Evolutionary conservation across 1,140 invertebrate species (phyloP).

Genomic region (Hetaerina americana): DNA sequence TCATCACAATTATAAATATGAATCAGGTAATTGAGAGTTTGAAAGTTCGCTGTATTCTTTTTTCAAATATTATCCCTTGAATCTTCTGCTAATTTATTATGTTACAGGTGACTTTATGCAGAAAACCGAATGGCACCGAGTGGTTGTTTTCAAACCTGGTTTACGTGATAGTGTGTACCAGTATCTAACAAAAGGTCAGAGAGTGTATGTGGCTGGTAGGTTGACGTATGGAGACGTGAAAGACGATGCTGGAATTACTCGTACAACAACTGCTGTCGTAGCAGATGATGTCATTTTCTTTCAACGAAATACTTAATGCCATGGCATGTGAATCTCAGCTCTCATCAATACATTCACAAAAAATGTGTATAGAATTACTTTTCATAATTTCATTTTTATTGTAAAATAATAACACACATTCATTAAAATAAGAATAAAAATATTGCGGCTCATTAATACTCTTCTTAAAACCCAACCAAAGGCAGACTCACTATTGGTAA

Average conservation of each 20-base stretch:
- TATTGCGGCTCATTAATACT: too few species aligned
- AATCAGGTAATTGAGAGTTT: conserved; percentile 26
- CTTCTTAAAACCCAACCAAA: too few species aligned
- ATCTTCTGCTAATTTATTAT: neutral
- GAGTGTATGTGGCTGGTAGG: conserved; percentile 68
- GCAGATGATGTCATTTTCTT: conserved; percentile 83
- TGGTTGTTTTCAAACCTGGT: conserved; percentile 74
- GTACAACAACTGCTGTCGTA: conserved; percentile 60
- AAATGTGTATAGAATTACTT: too few species aligned
- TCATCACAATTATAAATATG: conserved; percentile 62
- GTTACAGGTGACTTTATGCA: conserved; percentile 57
- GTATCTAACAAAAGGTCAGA: conserved; percentile 73
- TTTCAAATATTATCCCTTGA: too few species aligned
- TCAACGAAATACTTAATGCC: too few species aligned
- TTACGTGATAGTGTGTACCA: conserved; percentile 63
- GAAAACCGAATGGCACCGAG: conserved; percentile 81
- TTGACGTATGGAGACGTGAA: conserved; percentile 77
- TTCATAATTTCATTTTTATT: too few species aligned
- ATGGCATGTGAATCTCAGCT: too few species aligned
- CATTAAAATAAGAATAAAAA: too few species aligned
- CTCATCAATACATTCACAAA: too few species aligned
- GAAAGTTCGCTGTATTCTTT: neutral
- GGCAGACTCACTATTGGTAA: too few species aligned
- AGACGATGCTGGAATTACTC: conserved; percentile 55
- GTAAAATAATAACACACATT: too few species aligned